phyloP scores from a whole-genome alignment of 2,113 vertebrate genomes.

The Telmatochromis sp. region DNA sequence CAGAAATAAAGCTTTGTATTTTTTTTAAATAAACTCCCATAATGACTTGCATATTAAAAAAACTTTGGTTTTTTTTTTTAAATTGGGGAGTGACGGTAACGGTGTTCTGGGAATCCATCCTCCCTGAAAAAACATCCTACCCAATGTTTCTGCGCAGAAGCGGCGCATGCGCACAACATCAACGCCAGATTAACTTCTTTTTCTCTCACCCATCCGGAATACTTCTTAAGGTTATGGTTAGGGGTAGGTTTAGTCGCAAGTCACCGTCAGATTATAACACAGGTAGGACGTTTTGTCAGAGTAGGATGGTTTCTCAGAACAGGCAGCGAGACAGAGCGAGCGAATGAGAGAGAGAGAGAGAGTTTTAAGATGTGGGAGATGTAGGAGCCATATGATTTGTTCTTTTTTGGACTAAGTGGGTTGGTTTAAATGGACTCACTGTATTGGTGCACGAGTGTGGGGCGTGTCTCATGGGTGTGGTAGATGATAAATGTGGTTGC shows the following conservation, averaged over 20 bases:
- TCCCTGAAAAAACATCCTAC: background rate
- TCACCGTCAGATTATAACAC: background rate
- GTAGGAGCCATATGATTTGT: too few relatives aligned
- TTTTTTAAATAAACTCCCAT: background rate
- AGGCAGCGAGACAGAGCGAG: background rate
- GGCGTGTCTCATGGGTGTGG: too few relatives aligned
- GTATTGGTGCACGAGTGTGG: too few relatives aligned
- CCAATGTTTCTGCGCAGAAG: background rate
- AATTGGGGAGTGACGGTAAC: background rate
- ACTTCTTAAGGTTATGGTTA: accelerated
- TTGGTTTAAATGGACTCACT: too few relatives aligned
- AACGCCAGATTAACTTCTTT: background rate
- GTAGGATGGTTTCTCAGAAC: background rate
- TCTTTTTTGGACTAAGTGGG: too few relatives aligned
- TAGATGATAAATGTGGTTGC: too few relatives aligned
- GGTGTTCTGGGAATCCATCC: background rate
- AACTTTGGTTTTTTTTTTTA: accelerated
- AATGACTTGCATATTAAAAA: background rate
- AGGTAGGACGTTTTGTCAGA: background rate
- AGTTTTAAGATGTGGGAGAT: background rate
- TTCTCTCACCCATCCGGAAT: background rate
- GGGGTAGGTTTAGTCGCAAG: background rate
- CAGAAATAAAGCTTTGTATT: background rate
- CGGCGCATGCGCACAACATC: accelerated
- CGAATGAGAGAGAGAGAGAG: accelerated